Percentiles rank a stretch among this genome's conserved stretches.
These are phyloP conservation scores for Cryptotis parvus DNA, from an alignment of 2,113 vertebrate species.

Conservation along the genomic window DNA sequence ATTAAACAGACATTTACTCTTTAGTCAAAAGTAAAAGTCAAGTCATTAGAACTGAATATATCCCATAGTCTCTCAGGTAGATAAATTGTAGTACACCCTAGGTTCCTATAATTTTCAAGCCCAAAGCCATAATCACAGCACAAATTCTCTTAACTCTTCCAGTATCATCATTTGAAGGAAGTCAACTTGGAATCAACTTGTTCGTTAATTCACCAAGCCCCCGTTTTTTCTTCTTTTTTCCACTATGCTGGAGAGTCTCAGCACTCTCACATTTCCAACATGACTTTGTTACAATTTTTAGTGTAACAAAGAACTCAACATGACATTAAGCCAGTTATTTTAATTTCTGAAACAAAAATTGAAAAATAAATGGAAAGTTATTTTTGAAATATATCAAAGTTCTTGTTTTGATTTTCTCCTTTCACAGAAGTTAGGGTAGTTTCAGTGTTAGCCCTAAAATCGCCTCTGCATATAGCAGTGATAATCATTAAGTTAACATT, in stretches of 20 bases:
- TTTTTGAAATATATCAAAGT: conserved; percentile 55
- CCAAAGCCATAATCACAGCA: background rate
- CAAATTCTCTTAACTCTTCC: conserved; percentile 23
- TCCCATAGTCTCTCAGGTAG: background rate
- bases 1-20: conserved; percentile 60
- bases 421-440: conserved; percentile 7
- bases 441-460: conserved; percentile 11
- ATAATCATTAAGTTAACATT: background rate
- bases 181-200: conserved; percentile 42
- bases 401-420: background rate
- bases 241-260: background rate
- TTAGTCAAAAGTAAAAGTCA: conserved; percentile 50
- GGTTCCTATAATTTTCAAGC: conserved; percentile 44
- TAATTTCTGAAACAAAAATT: conserved; percentile 48
- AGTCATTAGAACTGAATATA: conserved; percentile 35
- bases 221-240: conserved; percentile 33
- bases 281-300: conserved; percentile 17
- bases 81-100: background rate
- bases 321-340: conserved; percentile 15
- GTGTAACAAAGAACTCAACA: conserved; percentile 28
- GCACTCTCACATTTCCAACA: no score
- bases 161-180: conserved; percentile 18
- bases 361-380: conserved; percentile 36
- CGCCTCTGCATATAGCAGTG: background rate
- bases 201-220: conserved; percentile 26